Conservation (phyloP, 2,888 invertebrate species). For the Odontocolon sp. region DNA sequence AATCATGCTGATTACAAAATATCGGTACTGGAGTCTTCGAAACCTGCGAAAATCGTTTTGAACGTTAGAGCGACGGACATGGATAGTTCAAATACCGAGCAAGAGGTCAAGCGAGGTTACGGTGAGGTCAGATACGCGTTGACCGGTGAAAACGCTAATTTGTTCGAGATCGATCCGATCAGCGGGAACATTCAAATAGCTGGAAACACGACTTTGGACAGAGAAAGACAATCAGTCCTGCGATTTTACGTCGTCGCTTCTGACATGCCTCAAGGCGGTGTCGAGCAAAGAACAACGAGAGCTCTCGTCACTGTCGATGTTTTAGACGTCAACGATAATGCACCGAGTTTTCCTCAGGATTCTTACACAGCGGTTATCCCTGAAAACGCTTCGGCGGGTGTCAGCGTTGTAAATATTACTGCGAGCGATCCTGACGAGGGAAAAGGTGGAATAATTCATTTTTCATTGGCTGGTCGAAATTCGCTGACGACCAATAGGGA, state of each 20-base stretch:
- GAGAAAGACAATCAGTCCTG: conserved; percentile 87
- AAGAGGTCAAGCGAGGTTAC: conserved; percentile 83
- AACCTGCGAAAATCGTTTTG: conserved; percentile 85
- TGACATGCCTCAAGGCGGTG: conserved; percentile 88
- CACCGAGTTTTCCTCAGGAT: conserved; percentile 86
- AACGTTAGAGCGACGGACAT: conserved; percentile 88
- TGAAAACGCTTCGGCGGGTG: conserved; percentile 87
- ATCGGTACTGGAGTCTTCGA: conserved; percentile 87
- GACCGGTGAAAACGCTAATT: conserved; percentile 87
- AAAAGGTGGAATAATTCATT: conserved; percentile 86
- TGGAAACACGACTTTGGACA: conserved; percentile 86
- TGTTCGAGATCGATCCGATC: conserved; percentile 87
- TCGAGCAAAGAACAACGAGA: conserved; percentile 85
- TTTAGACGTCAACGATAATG: conserved; percentile 90
- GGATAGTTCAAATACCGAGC: conserved; percentile 84
- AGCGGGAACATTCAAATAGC: conserved; percentile 87
- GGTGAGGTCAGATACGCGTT: conserved; percentile 88
- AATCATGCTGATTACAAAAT: conserved; percentile 87
- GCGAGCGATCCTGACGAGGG: conserved; percentile 91
- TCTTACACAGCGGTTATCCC: conserved; percentile 89
- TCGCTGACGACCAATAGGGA: conserved; percentile 88
- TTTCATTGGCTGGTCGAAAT: too few relatives aligned
- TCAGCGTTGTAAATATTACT: conserved; percentile 86
- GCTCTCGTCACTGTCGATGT: conserved; percentile 87
- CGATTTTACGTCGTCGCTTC: conserved; percentile 88